Evolutionary conservation across 2,888 invertebrate genomes (phyloP).

Genomic region (Colostygia pectinataria): DNA sequence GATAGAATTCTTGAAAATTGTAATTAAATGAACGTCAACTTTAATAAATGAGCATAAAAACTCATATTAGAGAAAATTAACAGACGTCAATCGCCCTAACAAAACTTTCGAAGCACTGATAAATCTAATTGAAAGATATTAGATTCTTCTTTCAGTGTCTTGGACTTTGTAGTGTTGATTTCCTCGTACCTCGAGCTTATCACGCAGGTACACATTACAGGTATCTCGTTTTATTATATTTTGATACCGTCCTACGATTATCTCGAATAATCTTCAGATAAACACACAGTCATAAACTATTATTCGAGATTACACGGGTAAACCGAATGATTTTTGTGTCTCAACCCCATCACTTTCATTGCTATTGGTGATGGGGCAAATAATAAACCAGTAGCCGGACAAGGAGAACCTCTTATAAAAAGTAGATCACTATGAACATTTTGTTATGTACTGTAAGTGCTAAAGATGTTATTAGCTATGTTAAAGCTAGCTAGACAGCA

Average conservation of each 20-base stretch:
- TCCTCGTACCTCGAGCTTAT: constrained; percentile 38
- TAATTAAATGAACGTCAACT: too few species aligned
- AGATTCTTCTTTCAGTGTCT: neutral
- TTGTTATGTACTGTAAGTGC: too few species aligned
- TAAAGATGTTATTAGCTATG: too few species aligned
- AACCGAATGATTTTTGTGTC: constrained; percentile 13
- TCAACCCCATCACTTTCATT: constrained; percentile 40
- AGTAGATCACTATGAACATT: too few species aligned
- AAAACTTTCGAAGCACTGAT: too few species aligned
- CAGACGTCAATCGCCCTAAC: too few species aligned
- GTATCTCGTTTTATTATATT: constrained; percentile 50
- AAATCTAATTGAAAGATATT: too few species aligned
- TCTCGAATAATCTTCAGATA: constrained; percentile 39
- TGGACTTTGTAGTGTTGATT: neutral
- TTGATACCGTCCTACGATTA: constrained; percentile 49
- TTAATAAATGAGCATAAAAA: too few species aligned
- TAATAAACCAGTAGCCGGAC: neutral
- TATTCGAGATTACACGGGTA: constrained; percentile 32
- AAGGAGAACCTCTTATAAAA: too few species aligned
- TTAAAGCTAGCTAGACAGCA: too few species aligned
- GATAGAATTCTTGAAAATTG: too few species aligned
- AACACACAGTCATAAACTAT: constrained; percentile 35
- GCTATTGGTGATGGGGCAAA: neutral
- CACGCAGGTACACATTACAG: constrained; percentile 39
- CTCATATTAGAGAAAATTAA: too few species aligned